Base-by-base conservation (phyloP, 2,797 vertebrate genomes). In the Notolabrus celidotus region DNA sequence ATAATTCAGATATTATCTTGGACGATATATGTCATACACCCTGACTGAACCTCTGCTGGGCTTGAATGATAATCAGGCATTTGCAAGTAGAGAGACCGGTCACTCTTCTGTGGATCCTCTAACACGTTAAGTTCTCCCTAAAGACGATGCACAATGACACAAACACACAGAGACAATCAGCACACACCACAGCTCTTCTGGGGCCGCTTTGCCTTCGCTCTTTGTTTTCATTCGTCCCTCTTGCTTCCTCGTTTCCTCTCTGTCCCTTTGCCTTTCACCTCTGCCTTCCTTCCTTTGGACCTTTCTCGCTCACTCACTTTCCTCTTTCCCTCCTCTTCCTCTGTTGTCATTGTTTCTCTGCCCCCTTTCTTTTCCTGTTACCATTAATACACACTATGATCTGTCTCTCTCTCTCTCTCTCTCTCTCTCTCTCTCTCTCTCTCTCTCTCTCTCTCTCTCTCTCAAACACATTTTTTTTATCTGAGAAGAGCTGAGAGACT, bases 221-320 rank as follows among this genome's bases (percentile, higher is more conserved):
- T 58, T 45, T 46, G 41, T 70, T 85, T 79, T 74, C 81, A 74
- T 82, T 57, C 11, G 34, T 59, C 70, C 83, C 74, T 72, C 72
- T 88, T 88, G 85, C 84, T 92, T 85, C 86, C 88, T 88, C 70
- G 61, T 71, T 46, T 65, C 57, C 36, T 55, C 41, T 70, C 57
- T 33, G 65, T 67, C 75, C 54, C 60, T 68, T 57, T 84, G 79
- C 59, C 84, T 85, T 82, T 89, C 79, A 86, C 87, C 80, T 82
- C 74, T 78, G 70, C 60, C 64, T 88, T 88, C 83, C 86, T 88
- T 74, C 79, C 81, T 75, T 55, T 63, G 55, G 49, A 58, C 71
- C 71, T 75, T n/a, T 20, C 43, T 58, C 34, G 16, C 62, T 58
- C 34, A 15, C 62, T 63, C 57, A 41, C 47, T 51, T 34, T 63